Evolutionary conservation across 37 sponge, comb jelly and placozoan genomes (phyloP).

Genomic region (Beroe forskalii): DNA sequence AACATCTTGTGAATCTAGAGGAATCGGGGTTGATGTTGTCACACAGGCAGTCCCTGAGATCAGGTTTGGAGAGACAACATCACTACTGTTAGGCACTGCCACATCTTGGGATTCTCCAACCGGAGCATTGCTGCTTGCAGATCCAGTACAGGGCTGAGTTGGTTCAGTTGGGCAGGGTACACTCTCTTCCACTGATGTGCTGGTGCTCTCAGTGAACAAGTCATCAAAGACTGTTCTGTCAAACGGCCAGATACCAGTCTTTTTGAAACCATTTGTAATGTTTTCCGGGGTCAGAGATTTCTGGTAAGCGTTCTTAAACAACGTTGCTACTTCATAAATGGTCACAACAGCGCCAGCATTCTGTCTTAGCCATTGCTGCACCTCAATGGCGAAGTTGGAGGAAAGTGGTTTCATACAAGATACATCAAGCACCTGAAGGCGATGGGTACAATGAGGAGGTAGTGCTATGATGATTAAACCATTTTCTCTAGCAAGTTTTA

Average conservation of each 20-base stretch:
- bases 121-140: too few species aligned
- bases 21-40: too few species aligned
- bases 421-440: constrained; percentile 74
- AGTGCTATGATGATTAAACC: constrained; percentile 67
- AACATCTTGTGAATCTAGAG: too few species aligned
- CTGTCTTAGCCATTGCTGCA: constrained; percentile 49
- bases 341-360: constrained; percentile 71
- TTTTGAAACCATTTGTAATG: constrained; percentile 72
- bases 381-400: constrained; percentile 67
- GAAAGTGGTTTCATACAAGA: constrained; percentile 74
- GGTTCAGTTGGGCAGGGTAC: too few species aligned
- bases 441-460: constrained; percentile 72
- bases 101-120: too few species aligned
- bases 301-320: constrained; percentile 67
- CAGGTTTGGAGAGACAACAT: too few species aligned
- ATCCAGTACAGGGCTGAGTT: too few species aligned
- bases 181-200: too few species aligned
- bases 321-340: constrained; percentile 62
- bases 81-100: too few species aligned
- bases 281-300: constrained; percentile 67
- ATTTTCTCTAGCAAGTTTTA: constrained; percentile 70
- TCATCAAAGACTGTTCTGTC: too few species aligned
- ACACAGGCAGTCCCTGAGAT: too few species aligned
- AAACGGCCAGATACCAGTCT: constrained; percentile 68
- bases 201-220: too few species aligned